Evolutionary conservation across 2,113 vertebrate genomes (phyloP).

Genomic region (Peromyscus polionotus): DNA sequence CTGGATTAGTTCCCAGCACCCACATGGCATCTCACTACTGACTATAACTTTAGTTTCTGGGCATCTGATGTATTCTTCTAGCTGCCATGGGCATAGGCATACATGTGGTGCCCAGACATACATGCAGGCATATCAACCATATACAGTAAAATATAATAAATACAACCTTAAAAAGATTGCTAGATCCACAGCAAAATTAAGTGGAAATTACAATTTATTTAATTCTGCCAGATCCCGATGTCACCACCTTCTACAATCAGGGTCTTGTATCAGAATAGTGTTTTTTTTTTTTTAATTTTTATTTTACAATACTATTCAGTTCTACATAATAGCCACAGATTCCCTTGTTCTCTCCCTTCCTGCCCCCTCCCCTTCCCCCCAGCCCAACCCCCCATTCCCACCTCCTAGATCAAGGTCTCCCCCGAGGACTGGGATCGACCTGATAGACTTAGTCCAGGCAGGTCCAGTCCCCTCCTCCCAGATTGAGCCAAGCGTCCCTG

Average conservation of each 20-base stretch:
- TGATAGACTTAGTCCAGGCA: too few relatives aligned
- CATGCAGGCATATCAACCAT: background rate
- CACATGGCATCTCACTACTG: background rate
- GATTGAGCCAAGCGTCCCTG: too few relatives aligned
- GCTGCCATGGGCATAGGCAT: background rate
- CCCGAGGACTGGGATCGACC: too few relatives aligned
- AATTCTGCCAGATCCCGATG: background rate
- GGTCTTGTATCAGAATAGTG: background rate
- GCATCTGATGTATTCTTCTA: background rate
- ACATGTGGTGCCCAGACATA: background rate
- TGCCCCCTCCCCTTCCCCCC: too few relatives aligned
- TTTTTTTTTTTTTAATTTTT: background rate
- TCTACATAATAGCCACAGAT: too few relatives aligned
- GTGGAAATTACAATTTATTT: background rate
- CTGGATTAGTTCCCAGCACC: background rate
- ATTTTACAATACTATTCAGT: too few relatives aligned
- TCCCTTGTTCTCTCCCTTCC: too few relatives aligned
- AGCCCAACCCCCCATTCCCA: too few relatives aligned
- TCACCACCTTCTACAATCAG: background rate
- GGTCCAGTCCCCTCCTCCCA: too few relatives aligned
- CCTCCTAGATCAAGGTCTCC: too few relatives aligned
- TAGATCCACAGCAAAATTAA: background rate
- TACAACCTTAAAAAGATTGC: background rate
- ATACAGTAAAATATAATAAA: background rate
- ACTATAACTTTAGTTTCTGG: background rate